Base-by-base conservation (phyloP, 64 coral and sea anemone species). In the Pocillopora damicornis region DNA sequence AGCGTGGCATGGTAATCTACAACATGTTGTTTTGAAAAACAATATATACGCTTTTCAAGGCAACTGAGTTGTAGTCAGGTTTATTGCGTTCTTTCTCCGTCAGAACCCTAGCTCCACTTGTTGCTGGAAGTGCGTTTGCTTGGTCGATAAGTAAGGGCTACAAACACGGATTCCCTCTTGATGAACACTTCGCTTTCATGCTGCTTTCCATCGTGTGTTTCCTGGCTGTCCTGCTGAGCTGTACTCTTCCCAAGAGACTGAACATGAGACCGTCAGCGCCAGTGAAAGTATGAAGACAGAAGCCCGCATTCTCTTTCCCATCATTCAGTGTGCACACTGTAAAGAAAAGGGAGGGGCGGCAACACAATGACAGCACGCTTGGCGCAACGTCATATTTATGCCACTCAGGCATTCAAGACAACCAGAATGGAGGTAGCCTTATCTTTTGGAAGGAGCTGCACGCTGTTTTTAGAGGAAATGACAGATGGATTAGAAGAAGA, bases 61-160 rank as follows among this genome's bases (percentile, higher is more conserved):
- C 8, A 37, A 14, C 15, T 17, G 14, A 37, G 37, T 37, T 56
- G 12, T 15, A 77, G 14, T 2, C 16, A 25, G 11, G 12, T 26
- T 67, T 68, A 9, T 75, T 0, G 13, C 77, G 18, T 75, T 20
- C 6, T 69, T 79, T 89, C 20, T 78, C 58, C 42, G 61, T 15
- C 42, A 92, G 90, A 60, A 45, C 90, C 3, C n/a, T 92, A 10
- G 75, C 74, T 34, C 83, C 90, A 9, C 37, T 86, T 7, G 14
- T 87, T 74, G 76, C 45, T 51, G 90, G 90, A 78, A 92, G 90
- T 17, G 34, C 63, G 38, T 87, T 92, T 74, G 82, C 90, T 0
- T 92, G 90, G 90, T 92, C 90, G 34, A 87, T 92, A 79, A 87
- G 75, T 37, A 11, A 73, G 2, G 90, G 90, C 23, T 79, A 77